Evolutionary conservation across 2,113 vertebrate species (phyloP).

Genomic region (Elephas maximus): DNA sequence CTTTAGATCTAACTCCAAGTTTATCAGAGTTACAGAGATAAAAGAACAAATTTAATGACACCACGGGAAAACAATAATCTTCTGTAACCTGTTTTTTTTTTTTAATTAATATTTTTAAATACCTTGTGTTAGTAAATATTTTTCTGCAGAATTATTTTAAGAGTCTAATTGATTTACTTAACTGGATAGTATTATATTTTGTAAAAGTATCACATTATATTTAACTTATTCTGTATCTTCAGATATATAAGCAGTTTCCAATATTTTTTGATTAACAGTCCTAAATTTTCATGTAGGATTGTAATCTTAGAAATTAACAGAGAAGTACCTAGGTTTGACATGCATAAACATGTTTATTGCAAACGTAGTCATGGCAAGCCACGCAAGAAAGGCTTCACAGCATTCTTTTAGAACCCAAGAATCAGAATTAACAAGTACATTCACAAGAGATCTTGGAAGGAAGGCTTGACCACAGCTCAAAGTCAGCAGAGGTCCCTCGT

Average conservation of each 20-base stretch:
- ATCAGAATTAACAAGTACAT: no score
- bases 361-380: no score
- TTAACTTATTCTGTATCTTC: neutral
- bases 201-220: neutral
- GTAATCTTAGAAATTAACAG: no score
- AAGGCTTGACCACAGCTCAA: no score
- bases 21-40: neutral
- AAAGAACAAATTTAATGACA: neutral
- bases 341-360: no score
- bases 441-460: no score
- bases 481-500: no score
- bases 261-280: no score
- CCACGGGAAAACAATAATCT: neutral
- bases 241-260: neutral
- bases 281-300: no score
- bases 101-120: neutral
- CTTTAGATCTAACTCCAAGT: slow-evolving; percentile 7
- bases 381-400: no score
- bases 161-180: neutral
- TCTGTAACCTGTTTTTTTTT: neutral
- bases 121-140: neutral
- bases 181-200: neutral
- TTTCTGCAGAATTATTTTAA: slow-evolving; percentile 1
- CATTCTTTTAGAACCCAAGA: no score
- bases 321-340: no score